Evolutionary conservation across 2,797 vertebrate genomes (phyloP).

Genomic region (Typhlichthys eigenmanni): DNA sequence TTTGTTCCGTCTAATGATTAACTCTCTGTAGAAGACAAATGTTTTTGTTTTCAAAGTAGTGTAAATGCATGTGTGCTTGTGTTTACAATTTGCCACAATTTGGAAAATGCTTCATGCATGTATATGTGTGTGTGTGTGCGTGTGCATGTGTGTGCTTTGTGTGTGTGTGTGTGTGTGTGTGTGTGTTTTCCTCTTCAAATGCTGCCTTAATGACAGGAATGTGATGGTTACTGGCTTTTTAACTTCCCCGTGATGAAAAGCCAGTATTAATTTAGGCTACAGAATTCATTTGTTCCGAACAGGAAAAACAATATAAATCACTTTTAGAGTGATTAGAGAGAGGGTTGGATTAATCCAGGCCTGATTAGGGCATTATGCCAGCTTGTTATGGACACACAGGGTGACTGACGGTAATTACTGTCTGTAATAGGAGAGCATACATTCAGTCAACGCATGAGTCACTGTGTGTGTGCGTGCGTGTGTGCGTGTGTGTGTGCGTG

Average conservation of each 20-base stretch:
- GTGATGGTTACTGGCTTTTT: conserved; percentile 94
- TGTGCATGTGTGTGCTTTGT: conserved; percentile 55
- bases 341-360: conserved; percentile 99
- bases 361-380: conserved; percentile 99
- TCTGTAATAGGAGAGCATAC: conserved; percentile 96
- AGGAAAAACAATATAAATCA: conserved; percentile 99
- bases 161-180: conserved; percentile 54
- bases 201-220: conserved; percentile 91
- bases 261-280: conserved; percentile 99
- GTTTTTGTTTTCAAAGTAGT: conserved; percentile 13
- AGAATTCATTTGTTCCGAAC: conserved; percentile 99
- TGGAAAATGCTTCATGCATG: neutral
- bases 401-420: conserved; percentile 99
- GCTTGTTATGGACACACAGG: conserved; percentile 99
- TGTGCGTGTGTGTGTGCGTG: conserved; percentile 23
- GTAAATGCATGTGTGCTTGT: conserved; percentile 45
- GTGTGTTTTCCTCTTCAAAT: conserved; percentile 72
- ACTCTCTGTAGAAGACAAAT: too few relatives aligned
- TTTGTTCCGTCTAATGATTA: too few relatives aligned
- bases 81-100: neutral
- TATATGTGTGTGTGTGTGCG: conserved; percentile 69
- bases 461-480: conserved; percentile 26
- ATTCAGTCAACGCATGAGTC: conserved; percentile 73
- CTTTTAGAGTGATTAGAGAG: conserved; percentile 99
- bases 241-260: conserved; percentile 97